Evolutionary conservation across 2,888 invertebrate genomes (phyloP).

Genomic region (Aphidoletes aphidimyza): DNA sequence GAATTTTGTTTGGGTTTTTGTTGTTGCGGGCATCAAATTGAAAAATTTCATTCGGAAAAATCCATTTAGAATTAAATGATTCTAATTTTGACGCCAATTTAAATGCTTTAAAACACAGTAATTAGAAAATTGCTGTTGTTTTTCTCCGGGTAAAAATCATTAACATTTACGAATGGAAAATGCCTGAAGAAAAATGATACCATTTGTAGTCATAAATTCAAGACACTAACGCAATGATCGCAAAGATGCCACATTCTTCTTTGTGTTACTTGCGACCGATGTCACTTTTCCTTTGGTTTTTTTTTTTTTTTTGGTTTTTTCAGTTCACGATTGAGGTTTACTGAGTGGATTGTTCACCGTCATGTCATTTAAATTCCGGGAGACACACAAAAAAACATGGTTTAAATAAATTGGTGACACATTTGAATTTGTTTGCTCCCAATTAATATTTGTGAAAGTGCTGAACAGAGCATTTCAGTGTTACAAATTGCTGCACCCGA

Average conservation of each 20-base stretch:
- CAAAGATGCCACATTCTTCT: neutral
- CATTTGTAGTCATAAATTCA: slow-evolving; percentile 26
- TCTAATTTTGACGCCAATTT: slow-evolving; percentile 47
- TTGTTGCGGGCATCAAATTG: neutral
- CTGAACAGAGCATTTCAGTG: neutral
- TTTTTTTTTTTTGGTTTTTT: too few species aligned
- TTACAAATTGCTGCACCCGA: too few species aligned
- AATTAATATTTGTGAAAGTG: neutral
- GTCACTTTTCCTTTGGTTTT: neutral
- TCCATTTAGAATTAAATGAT: slow-evolving; percentile 48
- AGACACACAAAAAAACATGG: too few species aligned
- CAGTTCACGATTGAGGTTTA: too few species aligned
- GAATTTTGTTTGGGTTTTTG: too few species aligned
- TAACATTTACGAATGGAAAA: neutral
- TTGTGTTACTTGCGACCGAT: too few species aligned
- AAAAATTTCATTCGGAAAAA: slow-evolving; percentile 43
- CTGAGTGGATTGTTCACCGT: too few species aligned
- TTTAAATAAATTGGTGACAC: too few species aligned
- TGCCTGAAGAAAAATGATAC: neutral
- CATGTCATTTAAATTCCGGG: too few species aligned
- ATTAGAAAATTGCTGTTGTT: slow-evolving; percentile 11
- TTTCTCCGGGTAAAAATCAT: neutral
- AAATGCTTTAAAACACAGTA: neutral
- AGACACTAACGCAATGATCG: neutral
- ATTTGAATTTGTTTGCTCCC: neutral